Percentiles rank a stretch among this genome's conserved stretches.
These are phyloP conservation scores for Plebejus melissa DNA, from an alignment of 2,888 invertebrate genomes.

Conservation along the genomic window DNA sequence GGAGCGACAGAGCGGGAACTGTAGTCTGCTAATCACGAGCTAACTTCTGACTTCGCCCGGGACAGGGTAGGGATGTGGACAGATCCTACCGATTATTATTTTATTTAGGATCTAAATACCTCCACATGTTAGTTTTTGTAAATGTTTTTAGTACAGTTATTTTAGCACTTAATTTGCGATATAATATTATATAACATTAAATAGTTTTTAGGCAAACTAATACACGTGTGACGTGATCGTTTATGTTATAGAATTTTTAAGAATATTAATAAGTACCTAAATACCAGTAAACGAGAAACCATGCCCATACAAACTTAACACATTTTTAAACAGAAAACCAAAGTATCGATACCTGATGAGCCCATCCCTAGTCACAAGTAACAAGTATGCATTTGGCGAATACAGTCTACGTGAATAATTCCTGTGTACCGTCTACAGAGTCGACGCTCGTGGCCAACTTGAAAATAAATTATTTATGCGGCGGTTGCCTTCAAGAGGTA, in stretches of 20 bases:
- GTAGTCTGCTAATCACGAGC: conserved; percentile 61
- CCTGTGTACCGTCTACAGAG: conserved; percentile 40
- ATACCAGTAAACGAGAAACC: no score
- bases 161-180: no score
- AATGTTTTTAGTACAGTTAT: no score
- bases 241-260: no score
- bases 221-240: no score
- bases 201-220: no score
- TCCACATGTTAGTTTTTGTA: neutral
- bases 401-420: conserved; percentile 57
- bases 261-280: no score
- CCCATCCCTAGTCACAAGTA: conserved; percentile 21
- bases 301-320: neutral
- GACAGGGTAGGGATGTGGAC: conserved; percentile 41
- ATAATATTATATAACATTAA: no score
- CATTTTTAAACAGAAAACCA: neutral
- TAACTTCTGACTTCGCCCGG: conserved; percentile 48
- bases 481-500: conserved; percentile 37
- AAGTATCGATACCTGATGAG: conserved; percentile 22
- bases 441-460: conserved; percentile 39
- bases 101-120: neutral
- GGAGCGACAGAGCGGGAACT: conserved; percentile 41
- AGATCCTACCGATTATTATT: conserved; percentile 28
- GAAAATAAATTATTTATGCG: conserved; percentile 54
- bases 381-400: conserved; percentile 31